Evolutionary conservation across 2,113 vertebrate genomes (phyloP).

Genomic region (Anas platyrhynchos): DNA sequence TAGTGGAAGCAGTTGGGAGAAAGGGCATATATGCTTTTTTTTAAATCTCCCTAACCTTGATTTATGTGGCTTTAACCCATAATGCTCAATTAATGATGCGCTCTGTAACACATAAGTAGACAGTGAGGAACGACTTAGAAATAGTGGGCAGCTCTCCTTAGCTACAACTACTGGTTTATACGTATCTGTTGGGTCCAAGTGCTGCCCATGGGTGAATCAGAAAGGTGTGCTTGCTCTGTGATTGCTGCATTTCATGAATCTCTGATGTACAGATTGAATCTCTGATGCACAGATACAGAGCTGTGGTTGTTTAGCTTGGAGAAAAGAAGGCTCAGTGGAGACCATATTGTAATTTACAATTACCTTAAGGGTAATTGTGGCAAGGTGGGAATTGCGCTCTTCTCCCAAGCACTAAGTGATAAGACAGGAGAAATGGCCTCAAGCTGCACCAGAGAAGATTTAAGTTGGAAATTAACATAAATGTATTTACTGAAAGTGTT

Average conservation of each 20-base stretch:
- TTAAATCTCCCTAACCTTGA: not conserved
- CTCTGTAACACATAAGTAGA: not conserved
- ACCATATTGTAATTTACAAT: no score
- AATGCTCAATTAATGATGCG: not conserved
- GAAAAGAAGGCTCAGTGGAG: no score
- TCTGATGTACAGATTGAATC: not conserved
- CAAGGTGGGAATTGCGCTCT: no score
- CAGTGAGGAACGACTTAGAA: not conserved
- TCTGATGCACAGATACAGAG: no score
- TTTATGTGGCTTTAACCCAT: not conserved
- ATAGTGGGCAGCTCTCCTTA: not conserved
- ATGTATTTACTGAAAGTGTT: no score
- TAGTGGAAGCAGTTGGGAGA: not conserved
- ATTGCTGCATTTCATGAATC: not conserved
- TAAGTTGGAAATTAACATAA: no score
- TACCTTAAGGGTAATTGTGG: no score
- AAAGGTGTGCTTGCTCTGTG: not conserved
- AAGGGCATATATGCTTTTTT: accelerated
- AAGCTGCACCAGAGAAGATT: no score
- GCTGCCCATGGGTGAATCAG: not conserved
- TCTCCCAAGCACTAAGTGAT: no score
- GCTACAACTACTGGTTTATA: not conserved
- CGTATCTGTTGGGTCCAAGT: not conserved
- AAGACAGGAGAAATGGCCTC: no score
- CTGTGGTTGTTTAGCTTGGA: no score